These are phyloP conservation scores for Drosophila kohkoa DNA, from an alignment of 1,140 invertebrate genomes.

Conservation along the genomic window DNA sequence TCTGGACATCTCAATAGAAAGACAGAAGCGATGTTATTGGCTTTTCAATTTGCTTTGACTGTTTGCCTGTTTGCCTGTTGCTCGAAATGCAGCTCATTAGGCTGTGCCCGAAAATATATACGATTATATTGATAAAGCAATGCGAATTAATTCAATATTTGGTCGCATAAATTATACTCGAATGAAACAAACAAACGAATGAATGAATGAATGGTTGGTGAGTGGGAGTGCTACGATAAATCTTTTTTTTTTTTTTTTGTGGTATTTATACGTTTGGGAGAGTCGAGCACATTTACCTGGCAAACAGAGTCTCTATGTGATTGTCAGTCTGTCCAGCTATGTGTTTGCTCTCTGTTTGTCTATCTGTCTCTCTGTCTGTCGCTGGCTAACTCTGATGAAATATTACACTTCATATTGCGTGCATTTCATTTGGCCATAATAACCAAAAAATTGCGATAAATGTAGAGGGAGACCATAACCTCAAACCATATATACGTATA, in stretches of 20 bases:
- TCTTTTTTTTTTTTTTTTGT: conserved; percentile 47
- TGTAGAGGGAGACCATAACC: conserved; percentile 23
- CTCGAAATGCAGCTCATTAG: conserved; percentile 53
- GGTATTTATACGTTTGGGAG: conserved; percentile 50
- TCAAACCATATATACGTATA: conserved; percentile 31
- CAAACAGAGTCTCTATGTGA: neutral
- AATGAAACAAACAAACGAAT: conserved; percentile 9
- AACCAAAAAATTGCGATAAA: conserved; percentile 66
- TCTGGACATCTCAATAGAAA: neutral
- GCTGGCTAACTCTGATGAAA: conserved; percentile 66
- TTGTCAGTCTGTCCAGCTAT: no score
- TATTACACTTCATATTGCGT: conserved; percentile 74
- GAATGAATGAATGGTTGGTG: conserved; percentile 22
- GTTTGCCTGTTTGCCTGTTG: conserved; percentile 12
- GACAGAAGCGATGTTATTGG: no score
- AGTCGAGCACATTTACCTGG: conserved; percentile 43
- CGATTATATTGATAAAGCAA: conserved; percentile 65
- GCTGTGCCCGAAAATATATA: conserved; percentile 11
- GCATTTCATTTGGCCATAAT: conserved; percentile 78
- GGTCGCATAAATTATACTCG: conserved; percentile 68
- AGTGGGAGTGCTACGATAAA: conserved; percentile 59
- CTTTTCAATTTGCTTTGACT: neutral
- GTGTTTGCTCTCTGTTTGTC: conserved; percentile 7
- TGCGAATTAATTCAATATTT: conserved; percentile 72
- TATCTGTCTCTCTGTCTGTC: conserved; percentile 28